A percentile compares a stretch with the other conserved stretches of the same genome.
Evolutionary conservation across 2,113 vertebrate genomes (phyloP).

Genomic region (Chrysochloris asiatica): DNA sequence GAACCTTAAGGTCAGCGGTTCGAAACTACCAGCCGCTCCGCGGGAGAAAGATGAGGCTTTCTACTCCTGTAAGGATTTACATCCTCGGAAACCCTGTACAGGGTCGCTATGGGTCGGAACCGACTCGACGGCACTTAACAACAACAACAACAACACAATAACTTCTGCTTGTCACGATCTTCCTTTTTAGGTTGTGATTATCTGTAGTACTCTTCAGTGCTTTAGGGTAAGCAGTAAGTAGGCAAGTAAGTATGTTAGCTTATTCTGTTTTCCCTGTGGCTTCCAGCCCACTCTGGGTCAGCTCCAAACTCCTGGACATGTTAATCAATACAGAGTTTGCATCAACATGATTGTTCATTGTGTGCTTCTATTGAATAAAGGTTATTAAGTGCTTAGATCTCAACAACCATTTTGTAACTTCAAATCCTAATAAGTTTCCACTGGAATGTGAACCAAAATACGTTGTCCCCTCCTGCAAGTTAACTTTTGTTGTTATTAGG

Average conservation of each 20-base stretch:
- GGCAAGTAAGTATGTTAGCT: not conserved
- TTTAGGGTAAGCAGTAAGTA: not conserved
- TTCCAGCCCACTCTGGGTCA: not conserved
- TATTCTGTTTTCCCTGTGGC: not conserved
- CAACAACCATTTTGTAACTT: conserved; percentile 23
- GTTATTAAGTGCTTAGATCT: conserved; percentile 49
- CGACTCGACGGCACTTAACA: no score
- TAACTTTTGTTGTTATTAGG: not conserved
- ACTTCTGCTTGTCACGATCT: not conserved
- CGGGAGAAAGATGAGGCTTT: no score
- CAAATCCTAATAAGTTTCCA: conserved; percentile 42
- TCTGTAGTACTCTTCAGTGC: not conserved
- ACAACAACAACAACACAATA: no score
- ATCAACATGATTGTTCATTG: not conserved
- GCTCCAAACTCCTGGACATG: not conserved
- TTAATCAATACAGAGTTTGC: not conserved
- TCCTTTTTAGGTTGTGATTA: conserved; percentile 24
- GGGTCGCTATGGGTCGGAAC: no score
- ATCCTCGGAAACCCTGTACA: no score
- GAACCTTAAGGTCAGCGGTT: no score
- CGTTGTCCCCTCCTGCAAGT: not conserved
- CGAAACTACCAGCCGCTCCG: no score
- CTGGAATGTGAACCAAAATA: conserved; percentile 37
- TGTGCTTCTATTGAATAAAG: not conserved
- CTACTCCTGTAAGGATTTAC: no score